These are phyloP conservation scores for Pachycephus smyrnensis DNA, from an alignment of 2,888 invertebrate species.

Conservation along the genomic window DNA sequence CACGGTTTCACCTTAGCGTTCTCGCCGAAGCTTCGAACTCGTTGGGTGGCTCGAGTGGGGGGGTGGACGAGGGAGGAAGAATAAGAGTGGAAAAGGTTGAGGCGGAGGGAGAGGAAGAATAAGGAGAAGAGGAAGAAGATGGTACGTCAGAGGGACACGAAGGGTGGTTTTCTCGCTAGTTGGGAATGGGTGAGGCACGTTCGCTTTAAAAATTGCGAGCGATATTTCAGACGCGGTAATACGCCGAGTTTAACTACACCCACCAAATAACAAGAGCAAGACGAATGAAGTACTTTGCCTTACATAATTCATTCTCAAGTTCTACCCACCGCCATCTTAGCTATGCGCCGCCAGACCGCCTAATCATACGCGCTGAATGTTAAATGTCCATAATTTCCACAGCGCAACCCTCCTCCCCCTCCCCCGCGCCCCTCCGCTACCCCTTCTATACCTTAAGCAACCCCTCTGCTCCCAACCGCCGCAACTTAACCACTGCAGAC, in stretches of 20 bases:
- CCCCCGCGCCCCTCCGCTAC: no score
- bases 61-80: not conserved
- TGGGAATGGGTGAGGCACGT: slow-evolving; percentile 39
- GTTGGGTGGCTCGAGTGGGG: not conserved
- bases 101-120: not conserved
- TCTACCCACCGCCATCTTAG: slow-evolving; percentile 43
- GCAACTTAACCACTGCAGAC: not conserved
- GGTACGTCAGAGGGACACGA: not conserved
- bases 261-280: slow-evolving; percentile 62
- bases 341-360: slow-evolving; percentile 46
- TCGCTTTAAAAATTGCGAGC: slow-evolving; percentile 55
- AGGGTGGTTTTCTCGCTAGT: not conserved
- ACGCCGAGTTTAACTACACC: slow-evolving; percentile 56
- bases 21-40: not conserved
- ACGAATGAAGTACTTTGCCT: slow-evolving; percentile 63
- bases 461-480: not conserved
- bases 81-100: not conserved
- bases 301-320: slow-evolving; percentile 58
- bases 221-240: slow-evolving; percentile 58
- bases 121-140: not conserved
- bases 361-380: slow-evolving; percentile 55
- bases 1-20: not conserved
- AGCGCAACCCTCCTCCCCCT: slow-evolving; percentile 17
- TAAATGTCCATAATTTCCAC: slow-evolving; percentile 48
- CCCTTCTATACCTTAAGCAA: not conserved